These are phyloP conservation scores for Anolis sagrei DNA, from an alignment of 2,113 vertebrate species.

Conservation along the genomic window DNA sequence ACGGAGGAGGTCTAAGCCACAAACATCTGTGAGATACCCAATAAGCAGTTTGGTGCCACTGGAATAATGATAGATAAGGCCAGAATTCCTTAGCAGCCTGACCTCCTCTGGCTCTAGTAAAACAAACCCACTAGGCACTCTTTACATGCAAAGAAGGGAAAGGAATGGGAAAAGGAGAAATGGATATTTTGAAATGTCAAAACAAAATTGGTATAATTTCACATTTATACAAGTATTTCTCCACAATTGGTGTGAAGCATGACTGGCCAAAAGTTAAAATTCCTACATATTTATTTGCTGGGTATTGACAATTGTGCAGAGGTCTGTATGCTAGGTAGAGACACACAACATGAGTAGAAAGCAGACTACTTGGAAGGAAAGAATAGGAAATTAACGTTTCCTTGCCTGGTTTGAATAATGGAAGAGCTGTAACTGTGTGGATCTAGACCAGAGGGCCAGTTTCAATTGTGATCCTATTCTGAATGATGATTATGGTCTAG, in stretches of 20 bases:
- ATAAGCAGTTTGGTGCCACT: conserved; percentile 39
- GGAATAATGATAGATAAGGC: conserved; percentile 18
- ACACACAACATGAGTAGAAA: conserved; percentile 29
- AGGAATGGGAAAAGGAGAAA: conserved; percentile 15
- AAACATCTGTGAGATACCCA: conserved; percentile 43
- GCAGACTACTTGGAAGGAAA: conserved; percentile 54
- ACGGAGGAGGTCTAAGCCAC: conserved; percentile 44
- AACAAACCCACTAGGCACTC: conserved; percentile 55
- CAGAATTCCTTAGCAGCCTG: conserved; percentile 43
- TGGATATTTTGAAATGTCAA: conserved; percentile 38
- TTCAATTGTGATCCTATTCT: conserved; percentile 38
- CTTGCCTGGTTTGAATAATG: conserved; percentile 52
- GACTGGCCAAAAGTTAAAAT: conserved; percentile 33
- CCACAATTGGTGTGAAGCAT: conserved; percentile 35
- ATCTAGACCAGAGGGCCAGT: conserved; percentile 27
- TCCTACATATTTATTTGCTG: conserved; percentile 47
- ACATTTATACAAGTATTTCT: conserved; percentile 37
- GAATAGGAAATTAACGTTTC: conserved; percentile 58
- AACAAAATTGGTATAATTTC: conserved; percentile 28
- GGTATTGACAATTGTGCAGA: conserved; percentile 54
- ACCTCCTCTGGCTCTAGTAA: conserved; percentile 21
- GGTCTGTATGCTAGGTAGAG: conserved; percentile 53
- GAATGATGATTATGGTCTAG: conserved; percentile 19
- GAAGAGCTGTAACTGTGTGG: conserved; percentile 28
- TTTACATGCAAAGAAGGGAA: conserved; percentile 38